Base-by-base conservation (phyloP, 1,140 invertebrate genomes). In the Drosophila nikananu region DNA sequence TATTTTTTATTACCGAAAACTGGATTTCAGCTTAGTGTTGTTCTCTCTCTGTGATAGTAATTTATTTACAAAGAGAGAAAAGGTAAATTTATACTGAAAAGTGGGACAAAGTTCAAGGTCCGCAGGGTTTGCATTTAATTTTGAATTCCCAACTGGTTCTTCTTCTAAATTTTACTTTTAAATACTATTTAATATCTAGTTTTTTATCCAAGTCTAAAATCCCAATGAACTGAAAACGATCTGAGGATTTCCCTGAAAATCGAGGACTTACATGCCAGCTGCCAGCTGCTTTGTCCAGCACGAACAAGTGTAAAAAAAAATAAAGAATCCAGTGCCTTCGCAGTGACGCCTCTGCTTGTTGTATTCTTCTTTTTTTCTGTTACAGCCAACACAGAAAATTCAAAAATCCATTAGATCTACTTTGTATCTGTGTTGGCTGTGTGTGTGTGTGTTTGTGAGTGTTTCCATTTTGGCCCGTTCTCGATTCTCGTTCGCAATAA, bases 401-500 rank as follows among this genome's bases (percentile, higher is more conserved):
- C 54, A 39, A 5, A 57, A 57, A 57, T 57, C 80, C 83, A 86
- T 87, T 87, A 86, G 82, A 75, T 74, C 51, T 79, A 55, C 63
- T 80, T 46, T 70, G 64, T 44, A 52, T 71, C 55, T 73, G 39
- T 49, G 51, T 46, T 57, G 42, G 25, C 21, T 10, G 44, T 7
- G 8, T 46, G 42, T 80, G 21, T 15, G 3, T 2, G 19, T 66
- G 27, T 10, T 4, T 70, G 59, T 74, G 73, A 44, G 65, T 77
- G 19, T 73, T 82, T 76, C 63, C 81, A 87, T 87, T 84, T 87
- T 75, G 83, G 83, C 55, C 55, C 67, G 83, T 73, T 72, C 83
- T 80, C 77, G 71, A 65, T 86, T 78, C 77, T 80, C 77, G 84
- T 83, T 87, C 83, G 81, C 78, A 89, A 89, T 89, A 90, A 89